Conservation (phyloP, 2,888 invertebrate species). For the Julus scandinavius region DNA sequence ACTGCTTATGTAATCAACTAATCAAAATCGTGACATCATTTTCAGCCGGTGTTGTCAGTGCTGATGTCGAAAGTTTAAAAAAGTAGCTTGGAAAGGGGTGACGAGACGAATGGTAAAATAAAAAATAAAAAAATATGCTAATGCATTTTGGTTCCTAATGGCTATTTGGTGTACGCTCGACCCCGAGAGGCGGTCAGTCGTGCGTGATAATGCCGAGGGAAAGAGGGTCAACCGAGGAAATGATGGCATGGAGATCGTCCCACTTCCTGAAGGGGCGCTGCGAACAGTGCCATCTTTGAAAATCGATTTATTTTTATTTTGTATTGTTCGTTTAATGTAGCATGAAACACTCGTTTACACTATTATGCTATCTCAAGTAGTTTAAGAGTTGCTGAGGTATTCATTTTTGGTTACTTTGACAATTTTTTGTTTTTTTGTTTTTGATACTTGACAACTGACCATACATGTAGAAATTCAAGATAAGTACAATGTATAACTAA, state of each 20-base stretch:
- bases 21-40: neutral
- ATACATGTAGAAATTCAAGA: no score
- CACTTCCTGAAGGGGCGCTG: neutral
- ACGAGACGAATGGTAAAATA: neutral
- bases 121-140: neutral
- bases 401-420: no score
- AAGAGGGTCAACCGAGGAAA: neutral
- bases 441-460: no score
- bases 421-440: no score
- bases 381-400: no score
- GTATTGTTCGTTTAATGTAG: no score
- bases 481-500: no score
- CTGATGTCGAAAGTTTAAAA: neutral
- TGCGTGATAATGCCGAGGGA: neutral
- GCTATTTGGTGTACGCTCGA: conserved; percentile 4
- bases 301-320: no score
- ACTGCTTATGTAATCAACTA: neutral
- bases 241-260: neutral
- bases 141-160: neutral
- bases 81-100: neutral
- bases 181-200: neutral
- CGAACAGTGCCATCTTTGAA: no score
- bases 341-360: no score
- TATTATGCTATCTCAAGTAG: no score
- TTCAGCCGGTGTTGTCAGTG: neutral